These are phyloP conservation scores for Ammospiza nelsoni DNA, from an alignment of 2,113 vertebrate species.

Conservation along the genomic window DNA sequence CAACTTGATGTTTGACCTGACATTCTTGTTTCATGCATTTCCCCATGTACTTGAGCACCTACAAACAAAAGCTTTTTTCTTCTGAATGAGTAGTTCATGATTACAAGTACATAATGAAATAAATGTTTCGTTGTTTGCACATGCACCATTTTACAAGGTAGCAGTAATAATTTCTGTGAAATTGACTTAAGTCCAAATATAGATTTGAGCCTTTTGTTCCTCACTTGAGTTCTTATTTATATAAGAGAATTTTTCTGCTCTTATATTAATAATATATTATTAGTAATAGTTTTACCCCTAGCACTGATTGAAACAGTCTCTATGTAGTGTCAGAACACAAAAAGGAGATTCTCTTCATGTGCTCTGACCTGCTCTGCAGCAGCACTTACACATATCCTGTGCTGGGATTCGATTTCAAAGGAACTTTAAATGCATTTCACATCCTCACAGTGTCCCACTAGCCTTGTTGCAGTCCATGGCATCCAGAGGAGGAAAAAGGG, in stretches of 20 bases:
- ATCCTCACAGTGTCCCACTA: neutral
- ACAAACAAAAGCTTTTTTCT: neutral
- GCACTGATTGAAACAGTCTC: neutral
- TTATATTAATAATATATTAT: neutral
- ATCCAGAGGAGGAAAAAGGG: neutral
- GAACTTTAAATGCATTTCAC: neutral
- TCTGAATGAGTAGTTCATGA: neutral
- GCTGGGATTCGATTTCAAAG: neutral
- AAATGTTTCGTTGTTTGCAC: neutral
- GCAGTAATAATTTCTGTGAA: neutral
- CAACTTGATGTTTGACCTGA: neutral
- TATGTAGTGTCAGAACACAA: neutral
- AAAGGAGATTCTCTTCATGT: neutral
- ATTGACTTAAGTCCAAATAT: neutral
- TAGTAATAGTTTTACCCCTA: neutral
- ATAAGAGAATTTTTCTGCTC: neutral
- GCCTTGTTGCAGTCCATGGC: neutral
- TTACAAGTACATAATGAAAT: neutral
- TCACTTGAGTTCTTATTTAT: neutral
- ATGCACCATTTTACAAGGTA: neutral
- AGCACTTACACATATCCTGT: neutral
- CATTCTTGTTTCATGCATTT: neutral
- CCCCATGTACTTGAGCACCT: fast-evolving
- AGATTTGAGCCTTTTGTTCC: neutral
- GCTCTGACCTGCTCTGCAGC: neutral